These are phyloP conservation scores for Lordiphosa mommai DNA, from an alignment of 1,140 invertebrate genomes.

Conservation along the genomic window DNA sequence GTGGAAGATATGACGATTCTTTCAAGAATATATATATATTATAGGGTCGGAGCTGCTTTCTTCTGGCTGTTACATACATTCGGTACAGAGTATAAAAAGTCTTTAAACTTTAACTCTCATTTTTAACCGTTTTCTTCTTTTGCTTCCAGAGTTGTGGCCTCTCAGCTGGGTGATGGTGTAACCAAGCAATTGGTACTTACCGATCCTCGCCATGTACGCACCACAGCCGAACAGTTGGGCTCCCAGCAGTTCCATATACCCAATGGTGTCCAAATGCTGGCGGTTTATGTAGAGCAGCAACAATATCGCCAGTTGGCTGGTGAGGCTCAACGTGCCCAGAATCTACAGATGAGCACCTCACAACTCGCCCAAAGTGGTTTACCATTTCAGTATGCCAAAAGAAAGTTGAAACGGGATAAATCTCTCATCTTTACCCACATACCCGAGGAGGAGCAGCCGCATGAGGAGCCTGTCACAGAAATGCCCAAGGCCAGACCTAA, in stretches of 20 bases:
- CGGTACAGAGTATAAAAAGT: no score
- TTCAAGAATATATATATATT: no score
- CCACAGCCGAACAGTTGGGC: constrained; percentile 85
- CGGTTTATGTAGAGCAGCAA: constrained; percentile 86
- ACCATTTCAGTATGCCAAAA: constrained; percentile 69
- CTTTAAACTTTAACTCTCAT: background rate
- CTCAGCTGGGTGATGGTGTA: constrained; percentile 86
- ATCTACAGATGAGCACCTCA: constrained; percentile 53
- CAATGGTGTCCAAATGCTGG: constrained; percentile 87
- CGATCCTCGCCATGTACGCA: constrained; percentile 90
- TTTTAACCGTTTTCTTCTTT: background rate
- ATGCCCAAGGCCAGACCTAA: constrained; percentile 56
- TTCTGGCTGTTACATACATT: no score
- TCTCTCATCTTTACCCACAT: constrained; percentile 88
- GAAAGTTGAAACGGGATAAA: constrained; percentile 87
- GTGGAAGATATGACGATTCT: no score
- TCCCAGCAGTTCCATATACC: constrained; percentile 86
- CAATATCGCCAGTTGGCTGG: constrained; percentile 81
- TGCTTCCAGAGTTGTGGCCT: constrained; percentile 85
- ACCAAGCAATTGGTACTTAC: constrained; percentile 89
- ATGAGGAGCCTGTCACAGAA: constrained; percentile 38
- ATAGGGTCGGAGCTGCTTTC: no score
- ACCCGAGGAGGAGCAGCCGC: constrained; percentile 83
- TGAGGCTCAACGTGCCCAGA: constrained; percentile 68
- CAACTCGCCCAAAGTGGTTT: constrained; percentile 41